Base-by-base conservation (phyloP, 2,888 invertebrate genomes). In the Sinopyrophorus schimmeli region DNA sequence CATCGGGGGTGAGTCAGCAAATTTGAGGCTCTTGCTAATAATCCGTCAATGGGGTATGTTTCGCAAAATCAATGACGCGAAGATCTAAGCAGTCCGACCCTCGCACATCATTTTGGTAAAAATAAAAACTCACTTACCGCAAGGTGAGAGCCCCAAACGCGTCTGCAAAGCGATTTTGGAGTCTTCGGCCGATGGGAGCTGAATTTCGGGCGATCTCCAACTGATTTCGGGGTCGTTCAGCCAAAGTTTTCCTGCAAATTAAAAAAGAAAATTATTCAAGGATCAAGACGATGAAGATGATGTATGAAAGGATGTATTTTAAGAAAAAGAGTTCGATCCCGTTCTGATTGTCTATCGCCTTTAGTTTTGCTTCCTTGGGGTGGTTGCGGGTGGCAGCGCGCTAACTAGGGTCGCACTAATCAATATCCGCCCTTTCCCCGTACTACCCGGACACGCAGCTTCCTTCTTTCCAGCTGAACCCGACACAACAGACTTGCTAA, bases 331-430 rank as follows among this genome's bases (percentile, higher is more conserved):
- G 47, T 51, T 42, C 38, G 47, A 47, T 35, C 35, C 27, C 44
- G 18, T 46, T 49, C 37, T 46, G 49, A 53, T 53, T 55, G 47
- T 52, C 56, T 51, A 54, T 56, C 54, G 55, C 51, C 53, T 55
- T 52, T 54, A 55, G 48, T 55, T 50, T 54, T 53, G 53, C 53
- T 54, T 44, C 48, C 43, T 40, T 28, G 27, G 44, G 48, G 39
- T 31, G 52, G 50, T 49, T 48, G 55, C 58, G 62, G 59, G 61
- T 56, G 63, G 60, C 57, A 58, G 57, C 56, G 71, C 68, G 72
- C 71, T 73, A 73, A 74, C 71, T 73, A 73, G 73, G 72, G 73
- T 72, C 69, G 69, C 68, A 67, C 72, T 73, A 73, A 73, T 73
- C 72, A 73, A 73, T 73, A 73, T 64, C 66, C 67, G 66, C 65